Evolutionary conservation across 1,140 invertebrate species (phyloP), one percentile per base, ranked within the genome.

Genomic region (Cardiocondyla obscurior): DNA sequence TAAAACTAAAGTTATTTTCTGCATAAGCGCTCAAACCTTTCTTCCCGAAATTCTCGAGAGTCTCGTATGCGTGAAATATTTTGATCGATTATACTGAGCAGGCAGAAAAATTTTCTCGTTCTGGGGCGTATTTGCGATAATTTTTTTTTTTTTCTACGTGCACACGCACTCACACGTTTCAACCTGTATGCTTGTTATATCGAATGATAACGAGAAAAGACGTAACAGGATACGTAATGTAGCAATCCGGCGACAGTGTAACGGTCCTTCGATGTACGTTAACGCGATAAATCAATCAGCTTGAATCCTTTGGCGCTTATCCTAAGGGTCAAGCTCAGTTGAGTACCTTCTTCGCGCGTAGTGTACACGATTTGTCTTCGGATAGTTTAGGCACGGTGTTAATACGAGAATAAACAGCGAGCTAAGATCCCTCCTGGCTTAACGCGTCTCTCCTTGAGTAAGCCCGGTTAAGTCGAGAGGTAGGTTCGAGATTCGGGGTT

Each of bases 1-100:
- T n/a, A n/a, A n/a, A n/a, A n/a, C 8, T 22, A 3, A 87, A 62
- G n/a, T 57, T 74, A 87, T 93, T 93, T 93, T 93, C 91, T 91
- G 91, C 91, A 89, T 89, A 93, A 92, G 85, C 82, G 92, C 88
- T 74, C 86, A 77, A 89, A 88, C 77, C 83, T 90, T 64, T 57
- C 84, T 77, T 57, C 81, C 30, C 25, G 25, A 14, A 67, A 65
- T 67, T 81, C 73, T 33, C 39, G n/a, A 51, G 25, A 87, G 12
- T 79, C 19, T 67, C 16, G 33, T 67, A 53, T n/a, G 62, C 33
- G 25, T 42, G 49, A 79, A 69, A 39, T 76, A 69, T 79, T 67
- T 79, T 25, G 16, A 79, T 79, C 62, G 62, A 79, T 79, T 79
- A 69, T 19, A 67, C 39, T 28, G 33, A 0, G 42, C 14, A 55